Percentiles rank a stretch among this genome's conserved stretches.
phyloP scores from a whole-genome alignment of 2,113 vertebrate species.

The Limnothrissa miodon region DNA sequence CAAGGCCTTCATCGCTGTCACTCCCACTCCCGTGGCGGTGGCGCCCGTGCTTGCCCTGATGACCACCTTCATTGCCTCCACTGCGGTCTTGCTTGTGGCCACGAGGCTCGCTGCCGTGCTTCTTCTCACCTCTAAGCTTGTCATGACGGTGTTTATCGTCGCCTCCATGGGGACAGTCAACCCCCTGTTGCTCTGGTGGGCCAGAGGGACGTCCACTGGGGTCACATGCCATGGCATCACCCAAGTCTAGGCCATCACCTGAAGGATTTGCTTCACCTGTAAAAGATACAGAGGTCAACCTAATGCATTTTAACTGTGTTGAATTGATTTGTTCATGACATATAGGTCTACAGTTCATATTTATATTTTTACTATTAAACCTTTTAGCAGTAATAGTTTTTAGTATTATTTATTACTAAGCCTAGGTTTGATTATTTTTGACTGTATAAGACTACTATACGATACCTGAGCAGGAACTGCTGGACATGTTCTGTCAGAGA shows the following conservation, averaged over 20 bases:
- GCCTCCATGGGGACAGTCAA: background rate
- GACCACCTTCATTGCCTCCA: background rate
- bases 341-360: no score
- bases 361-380: no score
- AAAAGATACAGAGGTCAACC: background rate
- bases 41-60: background rate
- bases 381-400: no score
- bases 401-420: background rate
- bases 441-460: background rate
- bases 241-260: background rate
- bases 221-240: background rate
- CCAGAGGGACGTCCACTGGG: background rate
- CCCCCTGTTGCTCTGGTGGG: background rate
- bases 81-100: no score
- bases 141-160: no score
- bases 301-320: background rate
- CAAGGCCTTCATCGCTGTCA: background rate
- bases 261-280: slow-evolving; percentile 17
- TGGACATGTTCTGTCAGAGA: background rate
- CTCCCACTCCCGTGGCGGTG: background rate
- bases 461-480: background rate
- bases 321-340: no score
- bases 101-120: background rate
- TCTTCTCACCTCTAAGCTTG: background rate
- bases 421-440: background rate